A percentile compares a stretch with the other conserved stretches of the same genome.
Conservation (phyloP, 2,797 vertebrate genomes). For the Parauchenoglanis punctatus region DNA sequence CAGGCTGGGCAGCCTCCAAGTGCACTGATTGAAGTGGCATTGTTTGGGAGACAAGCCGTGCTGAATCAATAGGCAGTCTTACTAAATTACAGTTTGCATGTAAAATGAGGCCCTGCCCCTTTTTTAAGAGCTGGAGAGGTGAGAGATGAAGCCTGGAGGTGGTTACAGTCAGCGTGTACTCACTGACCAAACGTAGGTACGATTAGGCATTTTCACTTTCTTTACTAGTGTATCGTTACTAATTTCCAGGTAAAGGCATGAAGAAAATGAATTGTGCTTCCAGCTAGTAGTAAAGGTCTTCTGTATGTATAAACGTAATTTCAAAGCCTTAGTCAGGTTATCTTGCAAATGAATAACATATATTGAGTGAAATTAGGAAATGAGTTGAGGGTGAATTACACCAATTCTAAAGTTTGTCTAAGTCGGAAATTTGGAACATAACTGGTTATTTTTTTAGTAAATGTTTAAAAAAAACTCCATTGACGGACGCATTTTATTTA, state of each 20-base stretch:
- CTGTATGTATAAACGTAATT: too few species aligned
- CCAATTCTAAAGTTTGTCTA: too few species aligned
- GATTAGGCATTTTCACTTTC: background rate
- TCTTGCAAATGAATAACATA: background rate
- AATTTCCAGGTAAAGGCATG: background rate
- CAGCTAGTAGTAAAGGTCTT: too few species aligned
- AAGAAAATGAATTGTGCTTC: background rate
- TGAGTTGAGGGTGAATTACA: background rate
- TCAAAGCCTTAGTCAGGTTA: background rate
- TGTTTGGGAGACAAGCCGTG: conserved; percentile 83
- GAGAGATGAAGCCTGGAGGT: conserved; percentile 58
- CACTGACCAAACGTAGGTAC: conserved; percentile 22
- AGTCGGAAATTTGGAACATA: background rate
- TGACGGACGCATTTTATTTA: background rate
- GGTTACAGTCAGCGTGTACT: conserved; percentile 34
- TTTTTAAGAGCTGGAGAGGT: conserved; percentile 51
- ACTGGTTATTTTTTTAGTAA: background rate
- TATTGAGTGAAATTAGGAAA: background rate
- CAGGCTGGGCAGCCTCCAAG: conserved; percentile 74
- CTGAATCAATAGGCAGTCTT: conserved; percentile 82
- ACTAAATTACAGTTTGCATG: conserved; percentile 83
- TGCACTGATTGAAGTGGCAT: conserved; percentile 83
- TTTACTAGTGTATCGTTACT: background rate
- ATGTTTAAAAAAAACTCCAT: background rate
- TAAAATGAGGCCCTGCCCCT: conserved; percentile 83